A percentile compares a stretch with the other conserved stretches of the same genome.
These are phyloP conservation scores for Caenorhabditis briggsae DNA, from an alignment of 1,140 invertebrate genomes.

Conservation along the genomic window DNA sequence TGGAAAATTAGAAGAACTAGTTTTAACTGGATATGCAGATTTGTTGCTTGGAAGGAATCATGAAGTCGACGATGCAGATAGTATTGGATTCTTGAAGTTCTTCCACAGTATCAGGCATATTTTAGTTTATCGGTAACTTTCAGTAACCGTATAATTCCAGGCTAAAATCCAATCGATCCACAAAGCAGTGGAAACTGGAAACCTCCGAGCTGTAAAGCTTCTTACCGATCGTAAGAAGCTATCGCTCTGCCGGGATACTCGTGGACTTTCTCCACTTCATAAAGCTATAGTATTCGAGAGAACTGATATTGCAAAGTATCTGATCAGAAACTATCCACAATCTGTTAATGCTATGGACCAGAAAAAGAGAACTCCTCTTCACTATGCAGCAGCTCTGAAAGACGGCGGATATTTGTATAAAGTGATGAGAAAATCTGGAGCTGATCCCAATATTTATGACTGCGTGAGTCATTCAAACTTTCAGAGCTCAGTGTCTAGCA, in stretches of 20 bases:
- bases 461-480: constrained; percentile 82
- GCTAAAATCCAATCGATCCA: constrained; percentile 90
- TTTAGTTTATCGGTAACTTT: neutral
- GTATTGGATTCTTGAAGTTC: constrained; percentile 90
- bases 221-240: constrained; percentile 91
- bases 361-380: constrained; percentile 88
- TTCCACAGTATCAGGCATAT: constrained; percentile 89
- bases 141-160: constrained; percentile 80
- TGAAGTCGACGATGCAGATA: constrained; percentile 81
- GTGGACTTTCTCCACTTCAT: constrained; percentile 89
- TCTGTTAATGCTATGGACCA: constrained; percentile 80
- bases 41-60: constrained; percentile 85
- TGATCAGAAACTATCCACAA: constrained; percentile 84
- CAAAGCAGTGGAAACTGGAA: constrained; percentile 87
- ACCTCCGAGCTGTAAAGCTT: constrained; percentile 86
- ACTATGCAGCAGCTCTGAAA: constrained; percentile 87
- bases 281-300: constrained; percentile 93
- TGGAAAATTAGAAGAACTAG: constrained; percentile 89
- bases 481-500: neutral
- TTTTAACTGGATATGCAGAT: constrained; percentile 88
- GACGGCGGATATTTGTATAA: constrained; percentile 91
- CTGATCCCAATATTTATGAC: constrained; percentile 86
- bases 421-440: constrained; percentile 86
- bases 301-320: constrained; percentile 86
- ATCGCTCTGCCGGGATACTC: constrained; percentile 85